These are phyloP conservation scores for Nothobranchius furzeri DNA, from an alignment of 2,113 vertebrate species.

Conservation along the genomic window DNA sequence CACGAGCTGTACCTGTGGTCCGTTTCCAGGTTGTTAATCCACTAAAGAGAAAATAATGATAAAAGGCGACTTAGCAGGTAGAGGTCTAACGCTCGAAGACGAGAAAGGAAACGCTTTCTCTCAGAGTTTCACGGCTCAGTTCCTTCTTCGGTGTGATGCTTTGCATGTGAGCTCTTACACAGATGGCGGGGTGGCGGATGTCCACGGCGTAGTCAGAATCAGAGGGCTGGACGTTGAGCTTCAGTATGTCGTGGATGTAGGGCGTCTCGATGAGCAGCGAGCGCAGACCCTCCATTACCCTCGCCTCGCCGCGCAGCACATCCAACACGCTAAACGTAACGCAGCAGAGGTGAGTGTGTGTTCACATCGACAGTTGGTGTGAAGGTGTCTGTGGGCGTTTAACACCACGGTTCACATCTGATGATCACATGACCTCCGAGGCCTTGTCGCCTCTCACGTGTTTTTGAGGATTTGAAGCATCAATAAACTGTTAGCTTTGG, in stretches of 20 bases:
- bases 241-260: conserved; percentile 91
- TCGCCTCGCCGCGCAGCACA: conserved; percentile 90
- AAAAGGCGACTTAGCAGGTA: background rate
- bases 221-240: conserved; percentile 91
- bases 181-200: conserved; percentile 91
- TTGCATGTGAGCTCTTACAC: conserved; percentile 76
- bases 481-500: no score
- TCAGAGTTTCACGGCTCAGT: background rate
- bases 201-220: conserved; percentile 95
- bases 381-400: background rate
- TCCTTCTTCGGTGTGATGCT: background rate
- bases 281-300: conserved; percentile 94
- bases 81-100: no score
- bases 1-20: conserved; percentile 90
- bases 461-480: no score
- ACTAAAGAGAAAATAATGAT: conserved; percentile 74
- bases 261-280: conserved; percentile 88
- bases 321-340: conserved; percentile 86
- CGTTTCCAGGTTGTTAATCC: conserved; percentile 95
- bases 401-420: no score
- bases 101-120: no score
- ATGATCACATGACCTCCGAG: no score
- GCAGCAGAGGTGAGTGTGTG: conserved; percentile 5
- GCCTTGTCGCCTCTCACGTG: no score
- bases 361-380: background rate